A percentile compares a stretch with the other conserved stretches of the same genome.
Conservation (phyloP, 2,113 vertebrate genomes). For the Nematolebias whitei region DNA sequence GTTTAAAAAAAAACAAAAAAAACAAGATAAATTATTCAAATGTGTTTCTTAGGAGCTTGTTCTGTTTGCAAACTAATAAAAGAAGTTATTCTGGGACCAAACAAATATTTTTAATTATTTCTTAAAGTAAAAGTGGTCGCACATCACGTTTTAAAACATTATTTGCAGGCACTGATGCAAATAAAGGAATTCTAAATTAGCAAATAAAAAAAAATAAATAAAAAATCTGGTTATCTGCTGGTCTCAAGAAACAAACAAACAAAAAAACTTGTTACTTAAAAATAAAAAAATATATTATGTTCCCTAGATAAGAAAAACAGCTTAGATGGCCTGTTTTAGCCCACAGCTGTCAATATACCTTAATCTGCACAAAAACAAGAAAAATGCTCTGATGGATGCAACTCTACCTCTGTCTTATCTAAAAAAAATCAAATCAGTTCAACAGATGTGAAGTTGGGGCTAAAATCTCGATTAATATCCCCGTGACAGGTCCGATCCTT, state of each 20-base stretch:
- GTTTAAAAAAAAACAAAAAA: constrained; percentile 1
- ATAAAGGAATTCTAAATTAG: constrained; percentile 40
- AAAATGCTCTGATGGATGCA: constrained; percentile 36
- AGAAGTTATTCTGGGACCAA: constrained; percentile 80
- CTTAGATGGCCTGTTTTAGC: constrained; percentile 10
- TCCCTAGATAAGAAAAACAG: constrained; percentile 28
- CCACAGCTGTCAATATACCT: constrained; percentile 9
- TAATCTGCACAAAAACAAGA: constrained; percentile 5
- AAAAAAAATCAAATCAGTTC: constrained; percentile 47
- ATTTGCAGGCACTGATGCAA: constrained; percentile 36
- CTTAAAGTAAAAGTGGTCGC: not conserved
- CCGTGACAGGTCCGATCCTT: not conserved
- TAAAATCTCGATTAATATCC: too few species aligned
- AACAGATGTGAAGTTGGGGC: constrained; percentile 15
- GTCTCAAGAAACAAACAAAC: constrained; percentile 5
- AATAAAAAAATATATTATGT: not conserved
- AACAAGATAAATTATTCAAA: constrained; percentile 38
- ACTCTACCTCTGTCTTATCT: constrained; percentile 40
- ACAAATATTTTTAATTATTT: constrained; percentile 36
- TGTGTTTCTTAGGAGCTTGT: constrained; percentile 76
- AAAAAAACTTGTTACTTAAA: constrained; percentile 19
- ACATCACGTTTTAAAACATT: constrained; percentile 1
- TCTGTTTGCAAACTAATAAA: constrained; percentile 85
- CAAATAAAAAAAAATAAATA: constrained; percentile 38
- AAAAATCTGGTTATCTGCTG: constrained; percentile 15